These are phyloP conservation scores for Dissostichus mawsoni DNA, from an alignment of 2,113 vertebrate genomes.

Conservation along the genomic window DNA sequence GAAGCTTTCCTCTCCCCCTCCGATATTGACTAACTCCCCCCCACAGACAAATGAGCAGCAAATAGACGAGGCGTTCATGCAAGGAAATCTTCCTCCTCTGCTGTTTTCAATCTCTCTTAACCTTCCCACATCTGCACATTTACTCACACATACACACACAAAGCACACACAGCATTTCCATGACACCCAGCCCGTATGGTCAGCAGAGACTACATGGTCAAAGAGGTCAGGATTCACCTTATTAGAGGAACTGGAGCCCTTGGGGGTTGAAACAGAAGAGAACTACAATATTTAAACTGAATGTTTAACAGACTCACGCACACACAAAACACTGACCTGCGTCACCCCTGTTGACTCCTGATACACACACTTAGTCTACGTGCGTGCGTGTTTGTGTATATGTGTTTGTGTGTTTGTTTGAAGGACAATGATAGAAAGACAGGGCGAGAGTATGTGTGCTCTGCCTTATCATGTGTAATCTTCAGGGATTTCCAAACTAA, in stretches of 20 bases:
- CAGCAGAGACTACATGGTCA: conserved; percentile 46
- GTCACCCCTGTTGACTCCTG: too few relatives aligned
- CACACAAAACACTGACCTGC: neutral
- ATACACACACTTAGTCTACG: neutral
- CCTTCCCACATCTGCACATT: conserved; percentile 21
- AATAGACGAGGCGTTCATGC: conserved; percentile 34
- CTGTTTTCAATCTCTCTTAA: conserved; percentile 18
- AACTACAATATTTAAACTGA: conserved; percentile 64
- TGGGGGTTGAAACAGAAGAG: conserved; percentile 67
- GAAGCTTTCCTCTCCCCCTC: conserved; percentile 6
- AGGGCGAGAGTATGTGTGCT: neutral
- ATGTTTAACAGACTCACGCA: conserved; percentile 24
- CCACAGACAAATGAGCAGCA: conserved; percentile 22
- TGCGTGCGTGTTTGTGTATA: neutral
- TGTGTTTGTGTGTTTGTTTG: neutral
- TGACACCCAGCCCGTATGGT: conserved; percentile 32
- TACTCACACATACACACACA: conserved; percentile 35
- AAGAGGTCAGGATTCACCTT: conserved; percentile 69
- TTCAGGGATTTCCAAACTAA: conserved; percentile 15
- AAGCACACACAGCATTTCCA: conserved; percentile 57
- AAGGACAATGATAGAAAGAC: neutral
- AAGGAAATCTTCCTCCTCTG: conserved; percentile 31
- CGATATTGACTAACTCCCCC: neutral
- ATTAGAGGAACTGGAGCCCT: conserved; percentile 60
- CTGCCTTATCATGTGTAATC: conserved; percentile 22